Evolutionary conservation across 2,888 invertebrate species (phyloP).

Genomic region (Dasypolia templi): DNA sequence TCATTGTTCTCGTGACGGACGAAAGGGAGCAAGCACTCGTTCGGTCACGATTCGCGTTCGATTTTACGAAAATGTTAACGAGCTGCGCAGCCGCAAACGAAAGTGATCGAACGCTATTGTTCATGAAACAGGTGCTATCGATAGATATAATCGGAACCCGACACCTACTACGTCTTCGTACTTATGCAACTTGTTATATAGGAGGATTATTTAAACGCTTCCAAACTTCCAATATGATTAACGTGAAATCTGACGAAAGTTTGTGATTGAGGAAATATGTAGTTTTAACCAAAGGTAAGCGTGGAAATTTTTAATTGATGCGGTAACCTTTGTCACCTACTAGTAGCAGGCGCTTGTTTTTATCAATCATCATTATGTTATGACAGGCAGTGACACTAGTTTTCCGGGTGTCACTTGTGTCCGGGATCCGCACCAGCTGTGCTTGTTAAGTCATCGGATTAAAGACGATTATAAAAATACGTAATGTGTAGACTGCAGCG

Average conservation of each 20-base stretch:
- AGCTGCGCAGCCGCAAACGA: slow-evolving; percentile 79
- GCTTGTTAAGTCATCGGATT: slow-evolving; percentile 25
- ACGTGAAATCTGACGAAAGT: slow-evolving; percentile 53
- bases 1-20: slow-evolving; percentile 79
- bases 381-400: slow-evolving; percentile 30
- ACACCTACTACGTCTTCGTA: slow-evolving; percentile 66
- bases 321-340: slow-evolving; percentile 48
- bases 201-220: slow-evolving; percentile 49
- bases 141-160: slow-evolving; percentile 73
- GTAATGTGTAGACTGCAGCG: background rate
- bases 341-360: slow-evolving; percentile 34
- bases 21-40: slow-evolving; percentile 82
- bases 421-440: slow-evolving; percentile 17
- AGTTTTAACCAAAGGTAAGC: slow-evolving; percentile 20
- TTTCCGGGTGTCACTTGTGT: slow-evolving; percentile 42
- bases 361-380: slow-evolving; percentile 42
- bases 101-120: slow-evolving; percentile 84
- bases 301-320: slow-evolving; percentile 50
- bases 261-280: slow-evolving; percentile 30
- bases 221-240: slow-evolving; percentile 44
- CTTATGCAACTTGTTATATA: slow-evolving; percentile 64
- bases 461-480: slow-evolving; percentile 19
- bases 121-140: slow-evolving; percentile 82
- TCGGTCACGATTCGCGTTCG: slow-evolving; percentile 85
- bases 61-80: slow-evolving; percentile 85